phyloP scores from a whole-genome alignment of 2,113 vertebrate genomes.

The Stomatorhinus ivindoensis region DNA sequence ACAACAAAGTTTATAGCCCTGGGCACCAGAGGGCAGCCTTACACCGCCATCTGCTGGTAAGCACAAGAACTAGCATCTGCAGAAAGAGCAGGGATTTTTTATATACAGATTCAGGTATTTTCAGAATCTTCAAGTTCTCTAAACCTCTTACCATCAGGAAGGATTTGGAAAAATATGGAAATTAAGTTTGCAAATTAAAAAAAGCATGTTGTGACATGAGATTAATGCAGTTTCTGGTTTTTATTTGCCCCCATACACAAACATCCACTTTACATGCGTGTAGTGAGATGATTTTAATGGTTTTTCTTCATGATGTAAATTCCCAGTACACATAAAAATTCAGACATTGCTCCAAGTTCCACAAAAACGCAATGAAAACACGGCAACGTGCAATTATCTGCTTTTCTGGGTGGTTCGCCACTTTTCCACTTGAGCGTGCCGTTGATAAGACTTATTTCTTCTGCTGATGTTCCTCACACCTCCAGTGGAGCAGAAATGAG shows the following conservation, averaged over 20 bases:
- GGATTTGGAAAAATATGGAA: neutral
- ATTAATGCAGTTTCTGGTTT: neutral
- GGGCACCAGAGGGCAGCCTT: neutral
- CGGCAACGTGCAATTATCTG: neutral
- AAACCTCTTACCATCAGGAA: neutral
- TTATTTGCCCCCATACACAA: neutral
- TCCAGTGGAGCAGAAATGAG: no score
- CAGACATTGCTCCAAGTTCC: neutral
- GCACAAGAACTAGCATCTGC: neutral
- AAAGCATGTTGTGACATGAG: neutral
- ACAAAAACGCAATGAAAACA: neutral
- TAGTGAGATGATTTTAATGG: neutral
- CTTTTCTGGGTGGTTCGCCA: neutral
- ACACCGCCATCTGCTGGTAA: conserved; percentile 13
- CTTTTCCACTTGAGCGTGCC: neutral
- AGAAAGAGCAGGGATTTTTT: neutral
- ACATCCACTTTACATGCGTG: neutral
- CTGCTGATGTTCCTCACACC: neutral
- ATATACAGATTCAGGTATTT: neutral
- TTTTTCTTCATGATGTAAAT: neutral
- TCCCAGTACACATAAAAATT: neutral
- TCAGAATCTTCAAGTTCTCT: neutral
- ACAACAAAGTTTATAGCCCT: neutral
- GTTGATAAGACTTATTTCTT: neutral
- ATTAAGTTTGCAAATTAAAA: neutral